Base-by-base conservation (phyloP, 2,888 invertebrate genomes). In the Apodemia zela region DNA sequence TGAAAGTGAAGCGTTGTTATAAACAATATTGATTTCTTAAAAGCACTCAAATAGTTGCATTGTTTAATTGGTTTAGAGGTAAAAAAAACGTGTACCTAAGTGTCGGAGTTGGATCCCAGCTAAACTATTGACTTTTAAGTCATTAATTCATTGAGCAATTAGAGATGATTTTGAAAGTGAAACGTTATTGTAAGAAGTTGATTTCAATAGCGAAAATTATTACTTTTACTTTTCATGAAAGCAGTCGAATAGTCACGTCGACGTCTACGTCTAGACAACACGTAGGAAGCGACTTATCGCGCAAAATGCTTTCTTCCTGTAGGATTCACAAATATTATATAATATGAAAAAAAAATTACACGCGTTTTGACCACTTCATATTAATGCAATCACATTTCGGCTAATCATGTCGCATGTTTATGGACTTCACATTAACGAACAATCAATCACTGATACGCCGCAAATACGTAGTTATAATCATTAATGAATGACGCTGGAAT, bases 41-140 rank as follows among this genome's bases (percentile, higher is more conserved):
- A 4, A 5, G 45, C 1, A 42, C 42, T 15, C 17, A 59, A 10
- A 42, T n/a, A 15, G n/a, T n/a, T 4, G 29, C 29, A 4, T 29
- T 3, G 29, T 4, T n/a, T 42, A 1, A 0, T 42, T 42, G 42
- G 42, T 42, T 3, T 13, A 15, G 45, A n/a, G 38, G 21, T 21
- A 21, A 21, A 21, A 21, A 21, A 21, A 21, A 21, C 21, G 10
- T 45, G 15, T n/a, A n/a, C n/a, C n/a, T 18, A 18, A 45, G 25
- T 42, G 42, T 42, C 6, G 15, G 5, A 42, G 5, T 4, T 13
- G 15, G 13, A 42, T 42, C 15, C 13, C n/a, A n/a, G 4, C 5
- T 29, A 0, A 29, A 33, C 2, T 33, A 33, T 33, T 33, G 1
- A 7, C 33, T 2, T 33, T 69, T 69, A 35, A 65, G 58, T 67